These are phyloP conservation scores for Sebastes iracundus DNA, from an alignment of 2,797 vertebrate species.

Conservation along the genomic window DNA sequence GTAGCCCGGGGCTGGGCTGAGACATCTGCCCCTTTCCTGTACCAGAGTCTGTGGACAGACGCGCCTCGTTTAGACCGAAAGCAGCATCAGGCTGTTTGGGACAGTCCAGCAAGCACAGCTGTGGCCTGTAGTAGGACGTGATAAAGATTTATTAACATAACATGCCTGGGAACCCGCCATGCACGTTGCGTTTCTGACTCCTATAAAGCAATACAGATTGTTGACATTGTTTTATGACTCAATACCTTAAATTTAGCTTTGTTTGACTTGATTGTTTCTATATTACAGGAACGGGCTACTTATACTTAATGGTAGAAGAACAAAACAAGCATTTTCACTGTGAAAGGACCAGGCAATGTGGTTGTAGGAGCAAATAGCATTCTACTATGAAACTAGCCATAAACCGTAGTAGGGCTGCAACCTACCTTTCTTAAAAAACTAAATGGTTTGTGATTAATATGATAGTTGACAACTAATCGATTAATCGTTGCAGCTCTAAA, in stretches of 20 bases:
- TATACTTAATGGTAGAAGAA: slow-evolving; percentile 5
- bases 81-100: slow-evolving; percentile 34
- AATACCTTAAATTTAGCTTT: slow-evolving; percentile 23
- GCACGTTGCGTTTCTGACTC: slow-evolving; percentile 21
- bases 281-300: slow-evolving; percentile 23
- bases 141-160: slow-evolving; percentile 66
- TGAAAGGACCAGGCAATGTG: slow-evolving; percentile 6
- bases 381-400: background rate
- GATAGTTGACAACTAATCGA: too few species aligned
- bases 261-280: slow-evolving; percentile 24
- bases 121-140: slow-evolving; percentile 45
- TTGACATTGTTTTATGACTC: slow-evolving; percentile 19
- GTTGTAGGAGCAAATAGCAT: background rate
- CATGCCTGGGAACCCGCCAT: slow-evolving; percentile 42
- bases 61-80: slow-evolving; percentile 32
- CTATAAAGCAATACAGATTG: background rate
- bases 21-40: slow-evolving; percentile 79
- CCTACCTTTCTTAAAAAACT: too few species aligned
- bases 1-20: slow-evolving; percentile 62
- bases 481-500: background rate
- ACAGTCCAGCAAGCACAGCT: slow-evolving; percentile 60
- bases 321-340: slow-evolving; percentile 25
- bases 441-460: too few species aligned
- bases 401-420: background rate
- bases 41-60: slow-evolving; percentile 42